Percentiles rank a stretch among this genome's conserved stretches.
These are phyloP conservation scores for Platichthys flesus DNA, from an alignment of 2,113 vertebrate genomes.

Conservation along the genomic window DNA sequence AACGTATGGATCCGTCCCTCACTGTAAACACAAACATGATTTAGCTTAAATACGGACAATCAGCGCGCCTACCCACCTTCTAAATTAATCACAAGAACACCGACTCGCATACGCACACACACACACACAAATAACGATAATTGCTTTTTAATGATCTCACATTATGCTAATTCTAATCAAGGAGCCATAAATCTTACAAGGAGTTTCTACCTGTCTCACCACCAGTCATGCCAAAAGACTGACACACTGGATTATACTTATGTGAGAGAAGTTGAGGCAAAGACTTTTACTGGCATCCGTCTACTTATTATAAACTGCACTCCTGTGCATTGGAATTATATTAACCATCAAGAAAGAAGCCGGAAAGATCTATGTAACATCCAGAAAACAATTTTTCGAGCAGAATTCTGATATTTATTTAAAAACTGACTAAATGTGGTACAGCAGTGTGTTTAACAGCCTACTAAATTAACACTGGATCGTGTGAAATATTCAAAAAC, in stretches of 20 bases:
- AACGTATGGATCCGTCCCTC: conserved; percentile 36
- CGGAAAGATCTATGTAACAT: not conserved
- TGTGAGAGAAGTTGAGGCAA: conserved; percentile 29
- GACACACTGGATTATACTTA: conserved; percentile 18
- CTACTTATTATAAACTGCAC: not conserved
- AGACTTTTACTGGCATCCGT: conserved; percentile 10
- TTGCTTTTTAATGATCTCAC: conserved; percentile 92
- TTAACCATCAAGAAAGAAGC: not conserved
- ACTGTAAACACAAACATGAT: conserved; percentile 50
- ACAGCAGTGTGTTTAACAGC: conserved; percentile 22
- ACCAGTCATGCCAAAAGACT: conserved; percentile 66
- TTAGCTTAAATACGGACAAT: conserved; percentile 49
- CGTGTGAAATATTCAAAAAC: conserved; percentile 36
- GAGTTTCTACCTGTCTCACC: conserved; percentile 81
- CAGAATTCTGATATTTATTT: conserved; percentile 15
- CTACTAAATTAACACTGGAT: conserved; percentile 18
- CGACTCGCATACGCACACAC: conserved; percentile 48
- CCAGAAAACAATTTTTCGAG: not conserved
- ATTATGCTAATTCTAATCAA: conserved; percentile 92
- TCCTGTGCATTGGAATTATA: conserved; percentile 13
- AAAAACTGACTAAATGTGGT: not conserved
- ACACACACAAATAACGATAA: conserved; percentile 77
- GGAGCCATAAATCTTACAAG: conserved; percentile 83
- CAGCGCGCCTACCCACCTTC: conserved; percentile 34
- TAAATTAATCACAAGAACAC: conserved; percentile 63